Evolutionary conservation across 2,888 invertebrate genomes (phyloP), one percentile per base, ranked within the genome.

Genomic region (Germaria angustata): DNA sequence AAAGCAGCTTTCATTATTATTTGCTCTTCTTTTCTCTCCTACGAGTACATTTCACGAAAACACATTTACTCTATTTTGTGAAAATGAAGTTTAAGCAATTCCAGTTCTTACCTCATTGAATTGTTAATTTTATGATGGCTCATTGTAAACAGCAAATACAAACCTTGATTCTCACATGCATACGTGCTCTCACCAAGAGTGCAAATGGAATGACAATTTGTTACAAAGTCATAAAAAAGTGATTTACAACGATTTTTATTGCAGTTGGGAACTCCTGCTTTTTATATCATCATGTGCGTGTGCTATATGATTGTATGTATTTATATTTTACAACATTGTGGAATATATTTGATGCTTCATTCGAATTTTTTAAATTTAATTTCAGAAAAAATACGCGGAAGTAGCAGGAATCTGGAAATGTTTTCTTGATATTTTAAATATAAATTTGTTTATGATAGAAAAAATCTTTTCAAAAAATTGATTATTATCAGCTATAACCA

Each of bases 41-140:
- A n/a, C n/a, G n/a, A n/a, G n/a, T 55, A n/a, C 44, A 68, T 76
- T 76, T 44, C 28, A 69, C 44, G 51, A 51, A 68, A 59, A 61
- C 63, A 15, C 68, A 41, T 69, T 78, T 53, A 71, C 63, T 69
- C 28, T 71, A 46, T 77, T 63, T 3, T 36, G 28, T 15, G 22
- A 11, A 32, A 63, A 63, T 55, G n/a, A 69, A 53, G 71, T 55
- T 63, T 7, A 49, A 71, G 63, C 36, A 49, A 71, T 71, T 78
- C 53, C 55, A 55, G 55, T 78, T 69, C 55, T 71, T 65, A 69
- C 53, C 71, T 63, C 78, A 78, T 71, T 63, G 71, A 71, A 71
- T 78, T 71, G 55, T 78, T 78, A 78, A 71, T 71, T 78, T 78
- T 78, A 71, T 65, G 63, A 63, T 44, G 61, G 24, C 51, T 77